Percentiles rank a stretch among this genome's conserved stretches.
phyloP scores from a whole-genome alignment of 2,888 invertebrate species.

The Hypena proboscidalis region DNA sequence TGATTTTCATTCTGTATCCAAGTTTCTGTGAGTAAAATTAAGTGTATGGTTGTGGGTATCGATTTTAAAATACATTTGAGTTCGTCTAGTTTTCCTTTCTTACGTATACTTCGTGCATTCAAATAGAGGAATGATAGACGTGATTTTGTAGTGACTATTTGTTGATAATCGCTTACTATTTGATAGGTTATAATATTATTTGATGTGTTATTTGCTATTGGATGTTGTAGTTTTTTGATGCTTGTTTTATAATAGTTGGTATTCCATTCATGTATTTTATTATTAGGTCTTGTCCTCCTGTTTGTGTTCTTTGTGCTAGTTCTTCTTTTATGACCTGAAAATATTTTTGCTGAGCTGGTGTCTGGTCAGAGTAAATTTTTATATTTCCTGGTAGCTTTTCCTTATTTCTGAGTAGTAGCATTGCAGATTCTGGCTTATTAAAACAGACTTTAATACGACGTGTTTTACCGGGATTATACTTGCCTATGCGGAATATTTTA shows the following conservation, averaged over 20 bases:
- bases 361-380: slow-evolving; percentile 4
- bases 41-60: no score
- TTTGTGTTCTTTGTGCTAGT: slow-evolving; percentile 1
- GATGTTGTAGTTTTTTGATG: slow-evolving; percentile 16
- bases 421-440: not conserved
- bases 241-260: slow-evolving; percentile 3
- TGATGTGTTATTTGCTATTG: no score
- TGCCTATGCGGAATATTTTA: slow-evolving; percentile 9
- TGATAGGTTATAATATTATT: no score
- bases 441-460: slow-evolving; percentile 9
- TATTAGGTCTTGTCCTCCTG: slow-evolving; percentile 4
- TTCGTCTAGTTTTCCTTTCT: no score
- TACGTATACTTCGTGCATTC: no score
- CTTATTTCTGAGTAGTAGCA: slow-evolving; percentile 3
- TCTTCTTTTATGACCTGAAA: slow-evolving; percentile 7
- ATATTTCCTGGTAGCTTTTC: slow-evolving; percentile 6
- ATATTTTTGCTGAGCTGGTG: slow-evolving; percentile 7
- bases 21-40: no score
- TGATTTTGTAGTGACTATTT: no score
- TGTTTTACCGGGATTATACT: slow-evolving; percentile 8
- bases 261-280: slow-evolving; percentile 9
- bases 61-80: no score
- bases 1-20: no score
- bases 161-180: no score
- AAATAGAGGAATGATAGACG: no score